Base-by-base conservation (phyloP, 2,888 invertebrate species). In the Eledone cirrhosa region DNA sequence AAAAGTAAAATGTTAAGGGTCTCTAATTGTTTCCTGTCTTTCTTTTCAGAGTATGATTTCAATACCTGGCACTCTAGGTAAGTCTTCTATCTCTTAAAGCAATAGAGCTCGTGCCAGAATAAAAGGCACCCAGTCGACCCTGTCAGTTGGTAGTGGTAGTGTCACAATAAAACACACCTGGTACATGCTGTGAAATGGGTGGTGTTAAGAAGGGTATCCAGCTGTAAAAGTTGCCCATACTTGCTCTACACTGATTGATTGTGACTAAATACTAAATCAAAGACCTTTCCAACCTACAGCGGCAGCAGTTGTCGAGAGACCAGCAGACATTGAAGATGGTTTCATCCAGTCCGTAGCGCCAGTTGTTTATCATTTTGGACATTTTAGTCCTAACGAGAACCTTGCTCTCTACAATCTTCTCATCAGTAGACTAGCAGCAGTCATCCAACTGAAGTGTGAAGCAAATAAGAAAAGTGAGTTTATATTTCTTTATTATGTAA, bases 271-370 rank as follows among this genome's bases (percentile, higher is more conserved):
- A 8, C 8, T 41, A 41, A 5, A 41, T 2, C n/a, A n/a, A n/a
- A n/a, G n/a, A n/a, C 11, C 31, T 33, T 69, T 7, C n/a, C n/a
- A 29, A 22, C 3, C 72, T 78, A 82, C 86, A 94, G 94, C 96
- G 67, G 96, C 97, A 0, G 91, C 97, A 78, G 91, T 97, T 41
- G 95, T 99, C 19, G 98, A 99, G 91, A 92, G 98, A 78, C 97
- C 97, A 0, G 96, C 98, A 0, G 95, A 96, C 79, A 94, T 98
- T 48, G 97, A 98, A 86, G 98, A 98, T 87, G 98, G 98, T 0
- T 99, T 98, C 90, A 95, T 96, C 75, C 95, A 96, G 89, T 41
- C 47, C 47, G 95, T 95, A 84, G 97, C 97, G 0, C 98, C 98
- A 0, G 91, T 98, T 2, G 95, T 97, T 0, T 98, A 96, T 89